Conservation (phyloP, 2,113 vertebrate genomes). For the Saiga tatarica region DNA sequence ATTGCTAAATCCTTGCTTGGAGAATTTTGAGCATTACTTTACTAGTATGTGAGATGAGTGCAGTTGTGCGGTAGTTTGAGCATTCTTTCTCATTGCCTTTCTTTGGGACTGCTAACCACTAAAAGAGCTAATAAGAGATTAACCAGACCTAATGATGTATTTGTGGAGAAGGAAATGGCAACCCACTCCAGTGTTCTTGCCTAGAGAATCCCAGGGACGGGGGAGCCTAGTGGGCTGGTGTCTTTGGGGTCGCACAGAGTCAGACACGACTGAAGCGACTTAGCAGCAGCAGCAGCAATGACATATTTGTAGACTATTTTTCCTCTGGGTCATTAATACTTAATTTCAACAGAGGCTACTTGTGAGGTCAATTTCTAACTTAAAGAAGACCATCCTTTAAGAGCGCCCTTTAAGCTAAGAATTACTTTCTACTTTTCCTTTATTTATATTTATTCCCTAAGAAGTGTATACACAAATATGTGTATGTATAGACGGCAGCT, state of each 20-base stretch:
- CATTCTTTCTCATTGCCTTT: too few species aligned
- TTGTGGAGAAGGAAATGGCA: background rate
- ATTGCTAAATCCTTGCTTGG: too few species aligned
- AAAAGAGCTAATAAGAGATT: background rate
- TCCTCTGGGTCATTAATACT: background rate
- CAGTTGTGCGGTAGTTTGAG: fast-evolving
- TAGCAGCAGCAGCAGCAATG: background rate
- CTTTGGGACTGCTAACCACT: background rate
- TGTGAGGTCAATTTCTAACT: background rate
- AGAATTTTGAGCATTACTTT: too few species aligned
- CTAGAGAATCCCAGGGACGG: too few species aligned
- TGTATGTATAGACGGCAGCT: background rate
- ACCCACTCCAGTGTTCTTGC: too few species aligned
- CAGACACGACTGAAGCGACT: too few species aligned
- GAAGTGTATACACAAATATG: background rate
- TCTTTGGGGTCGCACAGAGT: too few species aligned
- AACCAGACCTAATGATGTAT: background rate
- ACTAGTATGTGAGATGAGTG: too few species aligned
- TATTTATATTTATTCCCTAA: background rate
- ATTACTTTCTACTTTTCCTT: background rate
- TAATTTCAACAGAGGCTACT: background rate
- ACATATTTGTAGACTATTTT: background rate
- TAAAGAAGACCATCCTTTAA: background rate
- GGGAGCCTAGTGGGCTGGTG: too few species aligned
- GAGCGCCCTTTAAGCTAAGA: background rate